Percentiles rank a stretch among this genome's conserved stretches.
phyloP scores from a whole-genome alignment of 2,797 vertebrate genomes.

The Anabacerthia variegaticeps region DNA sequence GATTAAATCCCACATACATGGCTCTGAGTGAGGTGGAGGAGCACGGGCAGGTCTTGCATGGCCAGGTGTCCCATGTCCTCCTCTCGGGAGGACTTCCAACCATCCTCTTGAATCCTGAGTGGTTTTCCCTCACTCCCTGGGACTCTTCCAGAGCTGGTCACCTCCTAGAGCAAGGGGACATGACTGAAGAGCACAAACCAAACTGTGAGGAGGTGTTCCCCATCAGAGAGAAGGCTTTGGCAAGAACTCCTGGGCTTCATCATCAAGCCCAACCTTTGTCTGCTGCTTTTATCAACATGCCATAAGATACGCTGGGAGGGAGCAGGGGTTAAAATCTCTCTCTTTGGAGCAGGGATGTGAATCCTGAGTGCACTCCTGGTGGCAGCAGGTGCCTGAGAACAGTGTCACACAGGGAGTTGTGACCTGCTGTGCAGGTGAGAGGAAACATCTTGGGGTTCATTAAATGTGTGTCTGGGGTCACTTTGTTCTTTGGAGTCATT shows the following conservation, averaged over 20 bases:
- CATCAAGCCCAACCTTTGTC: accelerated
- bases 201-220: accelerated
- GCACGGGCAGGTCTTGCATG: accelerated
- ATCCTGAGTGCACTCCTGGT: accelerated
- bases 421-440: neutral
- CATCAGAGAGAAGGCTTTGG: too few species aligned
- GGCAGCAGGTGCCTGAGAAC: neutral
- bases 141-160: neutral
- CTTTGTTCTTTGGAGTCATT: neutral
- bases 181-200: neutral
- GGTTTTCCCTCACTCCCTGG: accelerated
- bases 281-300: accelerated
- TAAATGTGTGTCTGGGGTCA: accelerated
- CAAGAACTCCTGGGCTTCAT: neutral
- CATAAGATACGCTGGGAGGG: neutral
- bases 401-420: accelerated
- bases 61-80: accelerated
- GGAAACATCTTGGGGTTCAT: accelerated
- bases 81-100: neutral
- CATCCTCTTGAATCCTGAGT: accelerated
- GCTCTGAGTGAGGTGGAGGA: accelerated
- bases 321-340: neutral
- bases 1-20: accelerated
- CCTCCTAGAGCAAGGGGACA: neutral
- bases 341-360: neutral